These are phyloP conservation scores for Proteles cristata DNA, from an alignment of 2,113 vertebrate species.

Conservation along the genomic window DNA sequence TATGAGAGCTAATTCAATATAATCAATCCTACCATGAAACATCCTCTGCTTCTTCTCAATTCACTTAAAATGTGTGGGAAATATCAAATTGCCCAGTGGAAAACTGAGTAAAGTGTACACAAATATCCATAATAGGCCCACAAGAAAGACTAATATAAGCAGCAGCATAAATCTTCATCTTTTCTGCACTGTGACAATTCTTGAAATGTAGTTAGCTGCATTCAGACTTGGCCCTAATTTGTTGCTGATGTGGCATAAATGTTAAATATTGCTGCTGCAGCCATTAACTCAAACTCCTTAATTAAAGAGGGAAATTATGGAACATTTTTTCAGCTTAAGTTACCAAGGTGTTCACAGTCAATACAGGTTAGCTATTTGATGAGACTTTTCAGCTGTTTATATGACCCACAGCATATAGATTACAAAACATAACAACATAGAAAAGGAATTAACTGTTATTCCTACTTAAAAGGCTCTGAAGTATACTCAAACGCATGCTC, in stretches of 20 bases:
- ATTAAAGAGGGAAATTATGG: neutral
- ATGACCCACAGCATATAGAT: neutral
- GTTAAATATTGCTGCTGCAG: neutral
- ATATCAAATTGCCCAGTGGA: neutral
- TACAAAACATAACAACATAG: neutral
- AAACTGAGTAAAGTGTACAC: neutral
- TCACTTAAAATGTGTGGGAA: neutral
- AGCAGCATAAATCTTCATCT: constrained; percentile 44
- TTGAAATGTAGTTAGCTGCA: neutral
- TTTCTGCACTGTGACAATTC: neutral
- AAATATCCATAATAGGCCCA: neutral
- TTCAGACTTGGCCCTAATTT: constrained; percentile 19
- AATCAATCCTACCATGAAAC: neutral
- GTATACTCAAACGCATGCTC: neutral
- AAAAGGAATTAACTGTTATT: neutral
- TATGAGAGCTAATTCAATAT: neutral
- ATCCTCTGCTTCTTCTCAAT: neutral
- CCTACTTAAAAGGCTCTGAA: neutral
- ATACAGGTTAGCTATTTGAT: constrained; percentile 29
- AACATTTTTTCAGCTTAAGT: constrained; percentile 57
- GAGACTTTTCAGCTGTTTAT: neutral
- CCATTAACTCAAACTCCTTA: constrained; percentile 30
- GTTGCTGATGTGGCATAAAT: constrained; percentile 10
- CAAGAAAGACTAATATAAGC: constrained; percentile 14
- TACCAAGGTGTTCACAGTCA: constrained; percentile 34